These are phyloP conservation scores for Phytoseiulus persimilis DNA, from an alignment of 2,888 invertebrate species.

Conservation along the genomic window DNA sequence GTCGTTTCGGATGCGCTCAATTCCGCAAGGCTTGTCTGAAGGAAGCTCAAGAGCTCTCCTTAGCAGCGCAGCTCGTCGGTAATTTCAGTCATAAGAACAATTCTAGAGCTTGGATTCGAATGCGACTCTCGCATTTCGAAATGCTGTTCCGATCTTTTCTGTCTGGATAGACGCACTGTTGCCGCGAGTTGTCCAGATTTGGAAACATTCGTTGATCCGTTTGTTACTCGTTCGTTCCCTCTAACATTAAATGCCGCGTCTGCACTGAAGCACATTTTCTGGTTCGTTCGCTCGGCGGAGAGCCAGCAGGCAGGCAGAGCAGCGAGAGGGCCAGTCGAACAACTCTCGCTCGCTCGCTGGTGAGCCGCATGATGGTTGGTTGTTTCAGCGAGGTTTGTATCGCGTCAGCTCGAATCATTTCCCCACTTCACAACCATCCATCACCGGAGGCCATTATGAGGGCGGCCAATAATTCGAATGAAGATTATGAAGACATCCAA, in stretches of 20 bases:
- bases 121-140: no score
- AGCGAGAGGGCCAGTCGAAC: not conserved
- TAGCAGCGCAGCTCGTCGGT: no score
- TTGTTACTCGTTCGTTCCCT: not conserved
- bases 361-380: not conserved
- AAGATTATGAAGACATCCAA: not conserved
- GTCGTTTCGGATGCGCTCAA: no score
- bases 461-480: not conserved
- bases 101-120: no score
- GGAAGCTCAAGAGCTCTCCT: no score
- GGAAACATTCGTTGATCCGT: not conserved
- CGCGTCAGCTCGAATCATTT: not conserved
- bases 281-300: not conserved
- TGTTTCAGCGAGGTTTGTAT: not conserved
- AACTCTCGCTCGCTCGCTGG: not conserved
- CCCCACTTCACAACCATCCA: not conserved
- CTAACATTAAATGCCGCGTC: not conserved
- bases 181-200: not conserved
- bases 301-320: not conserved
- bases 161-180: no score
- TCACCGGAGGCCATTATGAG: not conserved
- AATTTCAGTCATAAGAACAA: no score
- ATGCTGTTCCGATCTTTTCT: no score
- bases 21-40: no score
- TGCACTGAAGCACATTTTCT: not conserved